A percentile compares a stretch with the other conserved stretches of the same genome.
Evolutionary conservation across 2,888 invertebrate genomes (phyloP).

Genomic region (Corbicula japonica): DNA sequence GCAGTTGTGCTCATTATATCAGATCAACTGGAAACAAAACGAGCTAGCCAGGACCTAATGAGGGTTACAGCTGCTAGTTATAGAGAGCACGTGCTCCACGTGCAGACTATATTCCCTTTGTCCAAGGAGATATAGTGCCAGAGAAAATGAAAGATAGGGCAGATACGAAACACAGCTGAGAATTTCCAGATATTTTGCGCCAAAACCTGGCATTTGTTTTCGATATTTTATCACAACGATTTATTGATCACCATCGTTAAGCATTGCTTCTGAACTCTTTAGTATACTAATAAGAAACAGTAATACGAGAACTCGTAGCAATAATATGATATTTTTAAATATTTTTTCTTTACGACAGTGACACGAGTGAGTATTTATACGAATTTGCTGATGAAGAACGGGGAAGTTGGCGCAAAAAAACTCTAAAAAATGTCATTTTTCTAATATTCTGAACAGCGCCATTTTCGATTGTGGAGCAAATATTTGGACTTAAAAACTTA

Average conservation of each 20-base stretch:
- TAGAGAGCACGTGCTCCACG: slow-evolving; percentile 39
- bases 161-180: slow-evolving; percentile 34
- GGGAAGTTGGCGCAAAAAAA: slow-evolving; percentile 2
- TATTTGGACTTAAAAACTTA: too few relatives aligned
- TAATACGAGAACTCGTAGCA: too few relatives aligned
- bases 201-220: slow-evolving; percentile 23
- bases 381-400: not conserved
- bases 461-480: too few relatives aligned
- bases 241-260: too few relatives aligned
- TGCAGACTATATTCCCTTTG: slow-evolving; percentile 40
- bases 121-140: slow-evolving; percentile 37
- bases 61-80: slow-evolving; percentile 44
- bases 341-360: too few relatives aligned
- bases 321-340: too few relatives aligned
- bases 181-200: not conserved
- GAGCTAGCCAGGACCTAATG: slow-evolving; percentile 41
- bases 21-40: slow-evolving; percentile 46
- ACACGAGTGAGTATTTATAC: too few relatives aligned
- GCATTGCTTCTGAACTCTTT: too few relatives aligned
- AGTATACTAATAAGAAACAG: too few relatives aligned
- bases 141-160: slow-evolving; percentile 16
- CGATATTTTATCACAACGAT: too few relatives aligned
- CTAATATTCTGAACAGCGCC: too few relatives aligned
- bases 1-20: slow-evolving; percentile 41
- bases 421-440: not conserved